These are phyloP conservation scores for Parnassius glacialis DNA, from an alignment of 2,888 invertebrate genomes.

Conservation along the genomic window DNA sequence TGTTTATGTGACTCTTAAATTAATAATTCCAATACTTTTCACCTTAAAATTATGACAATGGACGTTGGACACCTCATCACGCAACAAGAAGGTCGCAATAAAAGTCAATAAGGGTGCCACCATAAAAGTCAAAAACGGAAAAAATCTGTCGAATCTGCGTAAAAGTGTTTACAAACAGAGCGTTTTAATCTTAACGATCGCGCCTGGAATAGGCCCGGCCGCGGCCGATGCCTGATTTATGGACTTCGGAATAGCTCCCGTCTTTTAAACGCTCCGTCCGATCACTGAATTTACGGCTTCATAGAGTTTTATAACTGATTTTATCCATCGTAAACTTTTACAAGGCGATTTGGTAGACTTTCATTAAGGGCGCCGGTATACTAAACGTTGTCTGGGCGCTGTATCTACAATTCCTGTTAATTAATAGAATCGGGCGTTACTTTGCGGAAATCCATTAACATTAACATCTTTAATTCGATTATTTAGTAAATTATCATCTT, in stretches of 20 bases:
- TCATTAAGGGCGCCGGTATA: constrained; percentile 50
- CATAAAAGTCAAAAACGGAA: constrained; percentile 31
- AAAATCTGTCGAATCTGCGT: constrained; percentile 60
- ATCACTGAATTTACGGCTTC: constrained; percentile 67
- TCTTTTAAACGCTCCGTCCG: constrained; percentile 55
- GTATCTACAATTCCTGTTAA: neutral
- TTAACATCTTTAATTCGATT: neutral
- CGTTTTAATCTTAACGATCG: constrained; percentile 70
- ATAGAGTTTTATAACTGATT: constrained; percentile 77
- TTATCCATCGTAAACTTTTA: constrained; percentile 76
- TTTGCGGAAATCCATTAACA: too few relatives aligned
- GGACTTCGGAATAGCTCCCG: constrained; percentile 67
- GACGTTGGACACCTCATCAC: constrained; percentile 22
- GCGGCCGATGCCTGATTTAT: constrained; percentile 69
- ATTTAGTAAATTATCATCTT: constrained; percentile 28
- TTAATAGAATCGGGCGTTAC: neutral
- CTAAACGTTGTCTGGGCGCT: constrained; percentile 17
- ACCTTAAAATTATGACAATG: neutral
- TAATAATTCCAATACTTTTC: neutral
- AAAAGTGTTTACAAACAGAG: constrained; percentile 74
- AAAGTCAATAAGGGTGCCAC: constrained; percentile 33
- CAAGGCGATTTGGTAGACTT: constrained; percentile 60
- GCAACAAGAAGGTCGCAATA: constrained; percentile 29
- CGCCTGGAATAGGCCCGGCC: constrained; percentile 56
- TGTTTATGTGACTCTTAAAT: neutral